Evolutionary conservation across 2,797 vertebrate species (phyloP), one percentile per base, ranked within the genome.

Genomic region (Phrynocephalus vlangalii): DNA sequence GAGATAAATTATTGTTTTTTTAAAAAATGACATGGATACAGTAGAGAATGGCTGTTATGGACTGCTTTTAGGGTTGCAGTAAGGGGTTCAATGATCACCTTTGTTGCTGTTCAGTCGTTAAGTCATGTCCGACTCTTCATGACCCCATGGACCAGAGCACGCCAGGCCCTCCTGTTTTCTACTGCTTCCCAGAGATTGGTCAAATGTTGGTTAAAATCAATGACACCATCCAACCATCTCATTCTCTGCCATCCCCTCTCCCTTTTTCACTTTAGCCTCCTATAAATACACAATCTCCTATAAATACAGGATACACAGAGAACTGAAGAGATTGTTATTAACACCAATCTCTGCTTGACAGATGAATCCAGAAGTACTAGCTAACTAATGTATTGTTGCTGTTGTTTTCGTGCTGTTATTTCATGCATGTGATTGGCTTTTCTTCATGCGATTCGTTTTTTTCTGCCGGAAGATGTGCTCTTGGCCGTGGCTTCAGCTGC

Each of bases 401-500:
- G 28, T 80, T 56, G 50, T 15, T 15, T 63, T 63, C 16, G 60
- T 15, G 20, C 60, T 60, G 8, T 82, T 30, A 3, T 48, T 30
- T 63, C 24, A 4, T 22, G 22, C 28, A 78, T 15, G n/a, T 80
- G 68, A 8, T 48, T 87, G 63, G 33, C n/a, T 82, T 73, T 81
- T 52, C 50, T 63, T 48, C 18, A 22, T 30, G 15, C 26, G 48
- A 38, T 60, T 22, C 18, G 33, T 72, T 89, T 83, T 56, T 30
- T 60, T 92, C 91, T 56, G 26, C 83, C 84, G 90, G 82, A 90
- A 97, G 97, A 97, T 79, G 52, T 92, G 50, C 72, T 97, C 79
- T 93, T 96, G 84, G 95, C 95, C 24, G 94, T 95, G 44, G 92
- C 96, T 77, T 96, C 96, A 28, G 91, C 95, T 73, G 94, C 96